A percentile compares a stretch with the other conserved stretches of the same genome.
Evolutionary conservation across 2,888 invertebrate species (phyloP).

Genomic region (Pandemis heparana): DNA sequence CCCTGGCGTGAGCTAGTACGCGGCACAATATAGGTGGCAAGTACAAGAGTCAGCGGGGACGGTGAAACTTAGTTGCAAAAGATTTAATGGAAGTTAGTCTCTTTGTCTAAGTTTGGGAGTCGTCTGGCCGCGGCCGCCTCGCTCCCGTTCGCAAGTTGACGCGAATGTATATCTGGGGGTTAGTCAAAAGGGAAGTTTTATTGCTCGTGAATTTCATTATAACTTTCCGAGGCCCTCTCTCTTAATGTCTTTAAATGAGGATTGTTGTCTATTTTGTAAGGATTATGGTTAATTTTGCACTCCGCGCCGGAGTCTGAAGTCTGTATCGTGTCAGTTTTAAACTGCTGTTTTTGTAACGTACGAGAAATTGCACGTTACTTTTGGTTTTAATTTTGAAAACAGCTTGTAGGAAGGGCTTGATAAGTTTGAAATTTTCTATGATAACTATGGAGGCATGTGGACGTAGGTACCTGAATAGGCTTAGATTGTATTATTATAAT

Average conservation of each 20-base stretch:
- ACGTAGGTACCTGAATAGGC: too few relatives aligned
- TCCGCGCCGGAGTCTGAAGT: constrained; percentile 36
- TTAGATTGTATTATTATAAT: too few relatives aligned
- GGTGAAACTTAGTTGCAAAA: constrained; percentile 79
- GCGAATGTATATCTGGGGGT: constrained; percentile 80
- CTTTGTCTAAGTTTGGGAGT: constrained; percentile 82
- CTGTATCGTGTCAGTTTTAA: constrained; percentile 27
- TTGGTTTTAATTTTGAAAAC: neutral
- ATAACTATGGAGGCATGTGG: too few relatives aligned
- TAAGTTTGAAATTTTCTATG: too few relatives aligned
- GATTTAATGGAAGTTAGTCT: constrained; percentile 84
- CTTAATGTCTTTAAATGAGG: constrained; percentile 80
- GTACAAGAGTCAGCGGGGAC: constrained; percentile 53
- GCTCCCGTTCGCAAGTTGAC: constrained; percentile 73
- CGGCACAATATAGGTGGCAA: constrained; percentile 37
- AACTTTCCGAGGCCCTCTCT: constrained; percentile 76
- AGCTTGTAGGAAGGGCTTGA: neutral
- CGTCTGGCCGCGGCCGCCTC: constrained; percentile 67
- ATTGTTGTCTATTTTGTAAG: constrained; percentile 83
- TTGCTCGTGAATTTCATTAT: constrained; percentile 85
- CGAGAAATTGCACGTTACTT: neutral
- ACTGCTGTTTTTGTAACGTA: constrained; percentile 30
- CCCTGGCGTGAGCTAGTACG: constrained; percentile 23
- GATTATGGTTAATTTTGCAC: constrained; percentile 70
- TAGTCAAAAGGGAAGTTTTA: constrained; percentile 84